Percentiles rank a stretch among this genome's conserved stretches.
These are phyloP conservation scores for Lontra canadensis DNA, from an alignment of 2,113 vertebrate genomes.

Conservation along the genomic window DNA sequence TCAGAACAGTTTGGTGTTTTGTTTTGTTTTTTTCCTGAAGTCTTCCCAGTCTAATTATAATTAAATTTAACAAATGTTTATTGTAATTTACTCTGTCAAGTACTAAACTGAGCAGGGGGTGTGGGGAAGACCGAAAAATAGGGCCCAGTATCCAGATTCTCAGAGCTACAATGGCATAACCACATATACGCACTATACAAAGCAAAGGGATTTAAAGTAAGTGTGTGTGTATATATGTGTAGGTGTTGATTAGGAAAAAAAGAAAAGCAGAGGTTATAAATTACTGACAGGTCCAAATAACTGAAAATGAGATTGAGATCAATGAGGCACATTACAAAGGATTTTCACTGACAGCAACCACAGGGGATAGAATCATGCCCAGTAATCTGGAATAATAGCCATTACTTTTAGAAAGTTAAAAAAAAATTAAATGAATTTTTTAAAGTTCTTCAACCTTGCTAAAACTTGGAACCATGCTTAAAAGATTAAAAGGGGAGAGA, in stretches of 20 bases:
- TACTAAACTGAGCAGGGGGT: background rate
- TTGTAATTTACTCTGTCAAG: background rate
- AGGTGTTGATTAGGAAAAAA: background rate
- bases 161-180: background rate
- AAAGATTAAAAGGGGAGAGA: background rate
- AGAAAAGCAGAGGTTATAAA: background rate
- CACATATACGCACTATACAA: background rate
- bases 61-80: background rate
- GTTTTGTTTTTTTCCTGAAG: background rate
- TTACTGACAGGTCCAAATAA: background rate
- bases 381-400: conserved; percentile 1
- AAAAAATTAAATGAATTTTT: background rate
- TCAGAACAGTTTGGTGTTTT: background rate
- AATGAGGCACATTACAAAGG: background rate
- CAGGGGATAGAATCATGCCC: background rate
- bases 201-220: background rate
- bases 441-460: background rate
- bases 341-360: background rate
- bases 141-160: background rate
- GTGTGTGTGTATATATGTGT: no score
- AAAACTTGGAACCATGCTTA: background rate
- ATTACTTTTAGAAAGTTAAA: conserved; percentile 13
- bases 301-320: background rate
- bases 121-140: background rate
- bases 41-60: background rate